phyloP scores from a whole-genome alignment of 2,888 invertebrate species.

The Lasioglossum zephyrum region DNA sequence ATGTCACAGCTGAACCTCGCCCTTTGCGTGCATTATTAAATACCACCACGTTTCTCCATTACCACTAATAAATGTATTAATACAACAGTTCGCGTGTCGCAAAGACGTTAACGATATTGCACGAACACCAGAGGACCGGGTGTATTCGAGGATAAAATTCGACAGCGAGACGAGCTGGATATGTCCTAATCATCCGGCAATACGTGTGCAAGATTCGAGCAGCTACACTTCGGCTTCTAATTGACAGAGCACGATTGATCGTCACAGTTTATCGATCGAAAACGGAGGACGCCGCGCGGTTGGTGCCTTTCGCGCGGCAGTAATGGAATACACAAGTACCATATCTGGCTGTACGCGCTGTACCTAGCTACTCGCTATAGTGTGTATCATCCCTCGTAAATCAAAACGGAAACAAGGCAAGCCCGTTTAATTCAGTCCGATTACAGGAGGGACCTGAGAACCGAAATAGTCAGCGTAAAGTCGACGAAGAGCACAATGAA shows the following conservation, averaged over 20 bases:
- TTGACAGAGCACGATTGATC: not conserved
- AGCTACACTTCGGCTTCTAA: not conserved
- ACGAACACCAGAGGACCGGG: not conserved
- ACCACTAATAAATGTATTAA: not conserved
- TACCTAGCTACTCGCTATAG: not conserved
- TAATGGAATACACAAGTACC: not conserved
- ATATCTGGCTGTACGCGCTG: not conserved
- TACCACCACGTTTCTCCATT: conserved; percentile 5
- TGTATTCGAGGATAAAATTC: not conserved
- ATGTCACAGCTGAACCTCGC: not conserved
- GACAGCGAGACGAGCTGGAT: not conserved
- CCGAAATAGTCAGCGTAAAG: not conserved
- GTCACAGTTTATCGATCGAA: not conserved
- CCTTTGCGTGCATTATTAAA: conserved; percentile 2
- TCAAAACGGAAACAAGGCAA: not conserved
- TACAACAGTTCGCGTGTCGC: not conserved
- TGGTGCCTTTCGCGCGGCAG: not conserved
- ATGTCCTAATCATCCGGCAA: not conserved
- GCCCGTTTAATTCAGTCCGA: not conserved
- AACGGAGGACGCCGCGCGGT: not conserved
- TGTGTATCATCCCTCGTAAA: not conserved
- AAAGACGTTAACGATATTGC: not conserved
- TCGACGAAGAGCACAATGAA: not conserved
- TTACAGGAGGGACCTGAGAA: not conserved
- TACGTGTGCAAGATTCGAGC: not conserved